Conservation (phyloP, 2,888 invertebrate genomes). For the Sisyra nigra region DNA sequence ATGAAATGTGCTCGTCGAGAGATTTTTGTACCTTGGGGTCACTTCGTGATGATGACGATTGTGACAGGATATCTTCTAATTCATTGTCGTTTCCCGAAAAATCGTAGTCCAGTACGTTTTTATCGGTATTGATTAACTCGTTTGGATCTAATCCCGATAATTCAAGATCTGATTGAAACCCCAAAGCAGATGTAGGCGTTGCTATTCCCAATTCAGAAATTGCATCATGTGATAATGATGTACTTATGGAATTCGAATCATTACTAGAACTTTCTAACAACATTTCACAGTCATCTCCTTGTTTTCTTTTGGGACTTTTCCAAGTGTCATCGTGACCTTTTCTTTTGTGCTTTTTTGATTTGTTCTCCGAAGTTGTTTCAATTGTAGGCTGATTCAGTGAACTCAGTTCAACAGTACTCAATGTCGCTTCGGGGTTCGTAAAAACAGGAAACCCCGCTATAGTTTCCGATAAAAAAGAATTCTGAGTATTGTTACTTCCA, state of each 20-base stretch:
- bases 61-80: slow-evolving; percentile 33
- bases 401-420: slow-evolving; percentile 19
- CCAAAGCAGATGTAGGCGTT: slow-evolving; percentile 35
- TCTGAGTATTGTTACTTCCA: slow-evolving; percentile 7
- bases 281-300: slow-evolving; percentile 37
- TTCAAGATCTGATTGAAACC: slow-evolving; percentile 44
- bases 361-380: slow-evolving; percentile 26
- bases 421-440: slow-evolving; percentile 18
- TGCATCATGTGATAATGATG: slow-evolving; percentile 30
- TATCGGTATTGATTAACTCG: slow-evolving; percentile 34
- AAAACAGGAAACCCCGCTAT: slow-evolving; percentile 27
- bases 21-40: slow-evolving; percentile 42
- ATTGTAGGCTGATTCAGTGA: slow-evolving; percentile 17
- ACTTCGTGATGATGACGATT: slow-evolving; percentile 12
- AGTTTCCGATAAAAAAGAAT: slow-evolving; percentile 25
- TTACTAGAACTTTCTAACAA: slow-evolving; percentile 44
- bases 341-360: slow-evolving; percentile 37
- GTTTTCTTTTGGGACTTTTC: slow-evolving; percentile 43
- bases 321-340: slow-evolving; percentile 44
- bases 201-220: slow-evolving; percentile 30
- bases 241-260: slow-evolving; percentile 42
- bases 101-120: slow-evolving; percentile 37
- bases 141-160: slow-evolving; percentile 43
- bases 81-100: slow-evolving; percentile 40
- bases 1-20: slow-evolving; percentile 33